A percentile compares a stretch with the other conserved stretches of the same genome.
Conservation (phyloP, 2,797 vertebrate species). For the Ctenopoma multispine region DNA sequence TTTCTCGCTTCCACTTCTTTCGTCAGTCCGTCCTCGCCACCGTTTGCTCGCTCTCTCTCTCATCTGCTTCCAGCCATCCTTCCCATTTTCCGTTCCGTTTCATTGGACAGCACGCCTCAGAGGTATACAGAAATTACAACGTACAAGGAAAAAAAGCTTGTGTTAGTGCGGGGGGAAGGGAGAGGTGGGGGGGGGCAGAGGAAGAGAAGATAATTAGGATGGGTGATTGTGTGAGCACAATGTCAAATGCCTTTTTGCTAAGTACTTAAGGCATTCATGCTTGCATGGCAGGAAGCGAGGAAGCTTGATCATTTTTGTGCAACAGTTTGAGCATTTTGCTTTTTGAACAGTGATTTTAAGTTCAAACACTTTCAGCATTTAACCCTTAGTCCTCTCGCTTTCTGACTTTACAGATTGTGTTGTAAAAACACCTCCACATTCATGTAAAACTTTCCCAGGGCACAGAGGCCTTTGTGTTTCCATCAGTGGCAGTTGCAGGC, state of each 20-base stretch:
- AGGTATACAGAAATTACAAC: conserved; percentile 67
- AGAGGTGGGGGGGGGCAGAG: background rate
- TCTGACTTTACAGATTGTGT: background rate
- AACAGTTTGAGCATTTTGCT: conserved; percentile 1
- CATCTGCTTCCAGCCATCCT: conserved; percentile 52
- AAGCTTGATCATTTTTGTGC: conserved; percentile 3
- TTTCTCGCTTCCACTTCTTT: conserved; percentile 47
- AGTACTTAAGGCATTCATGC: conserved; percentile 28
- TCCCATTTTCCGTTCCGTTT: conserved; percentile 58
- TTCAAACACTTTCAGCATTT: conserved; percentile 14
- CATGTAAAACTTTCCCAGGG: conserved; percentile 11
- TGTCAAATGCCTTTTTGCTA: conserved; percentile 47
- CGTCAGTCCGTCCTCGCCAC: conserved; percentile 24
- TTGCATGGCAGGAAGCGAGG: background rate
- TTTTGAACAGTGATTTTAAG: conserved; percentile 18
- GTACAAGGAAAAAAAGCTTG: background rate
- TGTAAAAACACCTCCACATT: conserved; percentile 8
- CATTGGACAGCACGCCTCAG: conserved; percentile 53
- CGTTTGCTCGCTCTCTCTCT: conserved; percentile 24
- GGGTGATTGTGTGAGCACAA: conserved; percentile 49
- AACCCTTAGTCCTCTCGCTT: background rate
- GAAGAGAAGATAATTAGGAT: conserved; percentile 57
- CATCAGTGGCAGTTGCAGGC: background rate
- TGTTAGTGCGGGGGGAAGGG: background rate
- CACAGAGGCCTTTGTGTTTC: conserved; percentile 43